Conservation (phyloP, 2,888 invertebrate species). For the Mycalesis mineus region DNA sequence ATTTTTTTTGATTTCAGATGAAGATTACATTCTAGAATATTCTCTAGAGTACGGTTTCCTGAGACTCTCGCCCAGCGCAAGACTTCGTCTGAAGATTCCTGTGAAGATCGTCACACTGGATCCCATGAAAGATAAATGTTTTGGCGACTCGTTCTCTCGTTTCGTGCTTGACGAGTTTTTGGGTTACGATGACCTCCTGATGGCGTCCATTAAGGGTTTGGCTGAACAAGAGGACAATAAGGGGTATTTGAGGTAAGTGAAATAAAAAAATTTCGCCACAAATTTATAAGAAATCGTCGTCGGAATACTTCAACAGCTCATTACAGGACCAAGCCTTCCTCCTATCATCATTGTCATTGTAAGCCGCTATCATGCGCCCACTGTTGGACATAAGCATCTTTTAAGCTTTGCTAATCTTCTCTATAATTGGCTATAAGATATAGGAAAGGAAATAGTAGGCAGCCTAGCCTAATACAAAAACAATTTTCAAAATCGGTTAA, state of each 20-base stretch:
- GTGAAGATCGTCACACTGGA: constrained; percentile 92
- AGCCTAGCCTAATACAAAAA: too few species aligned
- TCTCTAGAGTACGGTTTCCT: constrained; percentile 98
- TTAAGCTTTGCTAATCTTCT: too few species aligned
- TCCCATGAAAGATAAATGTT: constrained; percentile 92
- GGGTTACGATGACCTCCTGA: constrained; percentile 97
- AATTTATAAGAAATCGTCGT: too few species aligned
- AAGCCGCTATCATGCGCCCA: too few species aligned
- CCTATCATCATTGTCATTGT: too few species aligned
- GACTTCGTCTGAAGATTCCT: constrained; percentile 93
- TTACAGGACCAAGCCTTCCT: too few species aligned
- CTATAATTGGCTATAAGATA: too few species aligned
- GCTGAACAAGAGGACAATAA: constrained; percentile 98
- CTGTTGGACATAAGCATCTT: too few species aligned
- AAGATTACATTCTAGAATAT: constrained; percentile 98
- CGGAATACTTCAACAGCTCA: too few species aligned
- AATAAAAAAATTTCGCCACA: too few species aligned
- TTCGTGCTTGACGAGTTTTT: constrained; percentile 94
- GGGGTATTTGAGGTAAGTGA: constrained; percentile 87
- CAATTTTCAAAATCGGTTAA: too few species aligned
- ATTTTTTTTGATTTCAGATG: constrained; percentile 76
- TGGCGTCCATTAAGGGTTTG: constrained; percentile 96
- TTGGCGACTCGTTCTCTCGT: constrained; percentile 94
- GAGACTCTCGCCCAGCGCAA: constrained; percentile 90
- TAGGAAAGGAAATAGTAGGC: too few species aligned